Evolutionary conservation across 2,888 invertebrate species (phyloP), one percentile per base, ranked within the genome.

Genomic region (Lasius platythorax): DNA sequence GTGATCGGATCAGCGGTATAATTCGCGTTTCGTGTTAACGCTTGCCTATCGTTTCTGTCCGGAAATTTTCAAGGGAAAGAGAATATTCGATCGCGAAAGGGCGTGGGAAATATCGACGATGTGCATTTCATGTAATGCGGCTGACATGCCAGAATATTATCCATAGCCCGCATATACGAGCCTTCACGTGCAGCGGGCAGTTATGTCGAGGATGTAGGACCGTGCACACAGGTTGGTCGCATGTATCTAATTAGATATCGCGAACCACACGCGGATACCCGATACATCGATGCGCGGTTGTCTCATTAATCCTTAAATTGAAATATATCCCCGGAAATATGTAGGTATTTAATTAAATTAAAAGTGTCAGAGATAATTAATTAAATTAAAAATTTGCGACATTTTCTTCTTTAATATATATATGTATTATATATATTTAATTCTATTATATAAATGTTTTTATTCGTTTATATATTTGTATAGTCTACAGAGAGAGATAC

Each of bases 201-300:
- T 83, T 83, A 64, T 83, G 68, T 82, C 82, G 61, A 18, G 64
- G 82, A 70, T 43, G 82, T 82, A 58, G 70, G 28, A 40, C 37
- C 56, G 58, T n/a, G 79, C 76, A 18, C 40, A 61, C 40, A 82
- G 53, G 37, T 58, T 72, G 64, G 68, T 70, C 83, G 33, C 37
- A 61, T 58, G 74, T 68, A 50, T 68, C 84, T 82, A 82, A 82
- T 82, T 84, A 74, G 82, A 58, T 74, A 74, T 84, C 68, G 50
- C 23, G 58, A 73, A 82, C 43, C 84, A 43, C 50, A 53, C 50
- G 50, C 18, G 67, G 46, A 67, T 56, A 37, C 2, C 37, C 12
- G 43, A 67, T 84, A 56, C 46, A 33, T 67, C 72, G 37, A 37
- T 37, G 5, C 6, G 72, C 18, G 50, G 46, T 64, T 56, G 72